Evolutionary conservation across 2,797 vertebrate species (phyloP).

Genomic region (Darevskia mixta): DNA sequence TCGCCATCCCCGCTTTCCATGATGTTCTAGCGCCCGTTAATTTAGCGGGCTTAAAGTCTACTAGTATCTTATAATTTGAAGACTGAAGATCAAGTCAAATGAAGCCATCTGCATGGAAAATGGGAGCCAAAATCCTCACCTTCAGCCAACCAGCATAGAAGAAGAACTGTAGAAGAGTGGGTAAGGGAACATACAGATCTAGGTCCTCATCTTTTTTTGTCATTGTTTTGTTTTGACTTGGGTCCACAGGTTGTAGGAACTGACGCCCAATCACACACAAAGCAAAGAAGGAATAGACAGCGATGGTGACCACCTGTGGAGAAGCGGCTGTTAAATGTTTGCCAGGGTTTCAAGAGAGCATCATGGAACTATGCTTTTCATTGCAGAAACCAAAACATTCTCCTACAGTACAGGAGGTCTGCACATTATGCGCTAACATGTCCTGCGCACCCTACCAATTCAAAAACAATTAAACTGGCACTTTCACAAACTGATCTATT

Average conservation of each 20-base stretch:
- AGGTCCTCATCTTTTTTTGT: constrained; percentile 74
- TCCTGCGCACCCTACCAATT: neutral
- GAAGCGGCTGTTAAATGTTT: neutral
- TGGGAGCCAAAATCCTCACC: constrained; percentile 65
- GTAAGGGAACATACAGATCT: constrained; percentile 89
- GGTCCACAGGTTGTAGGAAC: constrained; percentile 82
- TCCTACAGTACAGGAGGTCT: neutral
- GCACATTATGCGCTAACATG: neutral
- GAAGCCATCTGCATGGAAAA: neutral
- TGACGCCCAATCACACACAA: constrained; percentile 89
- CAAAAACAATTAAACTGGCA: neutral
- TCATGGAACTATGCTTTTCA: neutral
- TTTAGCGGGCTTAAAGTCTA: too few species aligned
- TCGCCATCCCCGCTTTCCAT: too few species aligned
- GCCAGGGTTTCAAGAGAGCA: neutral
- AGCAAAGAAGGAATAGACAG: constrained; percentile 90
- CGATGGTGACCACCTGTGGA: constrained; percentile 88
- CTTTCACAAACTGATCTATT: neutral
- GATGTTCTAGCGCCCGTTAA: too few species aligned
- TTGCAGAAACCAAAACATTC: neutral
- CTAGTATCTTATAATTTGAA: neutral
- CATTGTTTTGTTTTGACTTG: neutral
- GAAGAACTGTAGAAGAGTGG: constrained; percentile 93
- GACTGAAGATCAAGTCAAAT: too few species aligned
- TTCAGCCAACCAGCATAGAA: constrained; percentile 94